Base-by-base conservation (phyloP, 2,888 invertebrate genomes). In the Metalampra italica region DNA sequence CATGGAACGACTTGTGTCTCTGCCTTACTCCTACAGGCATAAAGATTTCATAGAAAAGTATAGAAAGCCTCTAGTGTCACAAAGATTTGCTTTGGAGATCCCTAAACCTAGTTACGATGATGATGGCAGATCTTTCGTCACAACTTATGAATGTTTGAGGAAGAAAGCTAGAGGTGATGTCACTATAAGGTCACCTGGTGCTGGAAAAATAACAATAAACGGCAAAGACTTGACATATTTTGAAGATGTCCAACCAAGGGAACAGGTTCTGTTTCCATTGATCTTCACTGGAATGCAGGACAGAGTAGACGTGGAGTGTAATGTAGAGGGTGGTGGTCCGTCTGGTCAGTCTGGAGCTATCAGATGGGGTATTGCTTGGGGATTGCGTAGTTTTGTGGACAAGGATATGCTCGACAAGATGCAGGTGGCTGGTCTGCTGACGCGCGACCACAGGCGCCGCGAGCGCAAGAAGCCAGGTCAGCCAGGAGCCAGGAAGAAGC, bases 401-500 rank as follows among this genome's bases (percentile, higher is more conserved):
- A 78, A 90, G 51, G 92, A 93, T 13, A 93, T 92, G 86, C 80
- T 94, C 47, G 95, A 97, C 75, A 92, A 92, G 71, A 96, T 98
- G 97, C 92, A 96, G 87, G 76, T 97, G 57, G 96, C 97, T 78
- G 98, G 98, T 38, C 85, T 98, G 51, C 84, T 98, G 43, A 96
- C 95, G 14, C 91, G 92, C 66, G 98, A 97, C 78, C 91, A 90
- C 54, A 90, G 98, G 47, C 86, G 85, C 14, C 92, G 92, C 50
- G 98, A 98, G 82, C 92, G 98, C 61, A 96, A 97, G 92, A 98
- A 98, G 92, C 94, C 94, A 46, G 98, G 98, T 7, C 97, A 97
- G 83, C 93, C 93, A 65, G 95, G 96, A 62, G 97, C 98, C 14
- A 93, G 98, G 66, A 94, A 93, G 75, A 97, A 96, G 78, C 95